Percentiles rank a stretch among this genome's conserved stretches.
phyloP scores from a whole-genome alignment of 2,113 vertebrate genomes.

The Rhea pennata region DNA sequence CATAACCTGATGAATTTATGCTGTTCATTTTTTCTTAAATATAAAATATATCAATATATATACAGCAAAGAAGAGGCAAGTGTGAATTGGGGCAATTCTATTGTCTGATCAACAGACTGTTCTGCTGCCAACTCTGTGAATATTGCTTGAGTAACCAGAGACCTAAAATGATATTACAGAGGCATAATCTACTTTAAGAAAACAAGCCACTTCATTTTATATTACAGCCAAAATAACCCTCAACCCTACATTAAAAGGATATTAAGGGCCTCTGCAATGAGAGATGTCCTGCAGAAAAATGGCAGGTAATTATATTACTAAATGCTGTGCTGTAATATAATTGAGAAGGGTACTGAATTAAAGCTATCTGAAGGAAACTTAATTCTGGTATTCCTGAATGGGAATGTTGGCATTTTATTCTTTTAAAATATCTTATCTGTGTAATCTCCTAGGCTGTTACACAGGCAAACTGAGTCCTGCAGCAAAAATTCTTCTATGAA shows the following conservation, averaged over 20 bases:
- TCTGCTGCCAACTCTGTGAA: not conserved
- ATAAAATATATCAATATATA: not conserved
- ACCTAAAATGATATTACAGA: constrained; percentile 23
- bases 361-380: constrained; percentile 1
- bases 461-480: not conserved
- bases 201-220: constrained; percentile 22
- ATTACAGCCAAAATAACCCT: not conserved
- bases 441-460: not conserved
- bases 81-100: not conserved
- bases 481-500: not conserved
- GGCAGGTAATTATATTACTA: not conserved
- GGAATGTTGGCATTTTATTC: not conserved
- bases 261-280: not conserved
- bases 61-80: not conserved
- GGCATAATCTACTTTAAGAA: constrained; percentile 31
- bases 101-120: not conserved
- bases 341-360: not conserved
- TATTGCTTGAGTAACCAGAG: constrained; percentile 4
- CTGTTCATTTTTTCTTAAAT: not conserved
- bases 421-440: not conserved
- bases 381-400: not conserved
- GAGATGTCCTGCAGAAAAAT: not conserved
- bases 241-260: not conserved
- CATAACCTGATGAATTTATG: not conserved
- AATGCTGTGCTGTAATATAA: not conserved